phyloP scores from a whole-genome alignment of 2,888 invertebrate species.

The Lasius fuliginosus region DNA sequence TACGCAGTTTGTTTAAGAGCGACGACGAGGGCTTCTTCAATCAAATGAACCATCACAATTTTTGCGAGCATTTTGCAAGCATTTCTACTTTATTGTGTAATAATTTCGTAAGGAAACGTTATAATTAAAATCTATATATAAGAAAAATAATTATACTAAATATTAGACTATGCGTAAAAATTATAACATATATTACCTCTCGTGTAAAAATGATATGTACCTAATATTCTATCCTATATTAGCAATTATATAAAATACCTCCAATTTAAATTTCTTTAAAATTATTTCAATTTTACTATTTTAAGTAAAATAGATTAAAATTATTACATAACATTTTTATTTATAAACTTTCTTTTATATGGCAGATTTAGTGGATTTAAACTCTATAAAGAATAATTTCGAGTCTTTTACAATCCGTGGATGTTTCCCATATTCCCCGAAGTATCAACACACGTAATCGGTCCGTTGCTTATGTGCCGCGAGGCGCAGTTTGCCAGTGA shows the following conservation, averaged over 20 bases:
- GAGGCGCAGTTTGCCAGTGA: conserved; percentile 61
- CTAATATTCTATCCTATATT: no score
- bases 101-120: not conserved
- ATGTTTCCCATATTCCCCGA: not conserved
- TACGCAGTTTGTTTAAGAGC: not conserved
- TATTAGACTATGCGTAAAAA: not conserved
- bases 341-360: no score
- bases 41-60: not conserved
- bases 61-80: not conserved
- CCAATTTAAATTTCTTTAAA: no score
- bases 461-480: conserved; percentile 46
- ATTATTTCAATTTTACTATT: no score
- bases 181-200: not conserved
- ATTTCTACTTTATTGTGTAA: not conserved
- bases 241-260: no score
- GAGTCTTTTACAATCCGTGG: not conserved
- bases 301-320: no score
- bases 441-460: conserved; percentile 62
- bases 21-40: not conserved
- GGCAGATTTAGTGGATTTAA: no score
- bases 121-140: not conserved
- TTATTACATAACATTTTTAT: no score
- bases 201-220: no score
- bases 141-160: not conserved
- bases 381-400: not conserved